These are phyloP conservation scores for Agrochola macilenta DNA, from an alignment of 2,888 invertebrate genomes.

Conservation along the genomic window DNA sequence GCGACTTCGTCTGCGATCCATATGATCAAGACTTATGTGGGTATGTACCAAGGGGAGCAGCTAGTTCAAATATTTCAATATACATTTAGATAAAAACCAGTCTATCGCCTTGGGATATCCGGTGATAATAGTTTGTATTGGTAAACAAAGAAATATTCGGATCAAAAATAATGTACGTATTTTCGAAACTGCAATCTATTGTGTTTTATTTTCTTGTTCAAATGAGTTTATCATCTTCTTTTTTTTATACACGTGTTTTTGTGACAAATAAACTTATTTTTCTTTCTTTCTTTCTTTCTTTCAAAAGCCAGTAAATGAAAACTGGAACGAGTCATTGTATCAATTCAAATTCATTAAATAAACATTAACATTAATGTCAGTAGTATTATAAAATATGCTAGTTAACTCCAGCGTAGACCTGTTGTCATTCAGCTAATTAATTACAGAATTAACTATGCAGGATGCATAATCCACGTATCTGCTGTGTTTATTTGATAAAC, in stretches of 20 bases:
- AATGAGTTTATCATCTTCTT: too few species aligned
- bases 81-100: too few species aligned
- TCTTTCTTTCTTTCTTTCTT: too few species aligned
- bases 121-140: too few species aligned
- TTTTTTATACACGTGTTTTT: too few species aligned
- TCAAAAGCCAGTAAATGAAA: neutral
- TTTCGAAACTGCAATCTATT: neutral
- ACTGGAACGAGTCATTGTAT: neutral
- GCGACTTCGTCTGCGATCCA: too few species aligned
- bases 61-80: too few species aligned
- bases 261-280: too few species aligned
- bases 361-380: conserved; percentile 23
- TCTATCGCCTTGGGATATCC: too few species aligned
- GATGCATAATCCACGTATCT: conserved; percentile 47
- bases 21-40: too few species aligned
- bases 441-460: conserved; percentile 55
- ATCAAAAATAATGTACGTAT: neutral
- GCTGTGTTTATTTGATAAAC: conserved; percentile 51
- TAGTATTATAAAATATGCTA: conserved; percentile 22
- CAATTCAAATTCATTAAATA: neutral
- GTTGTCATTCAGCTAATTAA: conserved; percentile 51
- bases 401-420: conserved; percentile 1
- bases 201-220: too few species aligned
- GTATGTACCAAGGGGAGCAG: too few species aligned
- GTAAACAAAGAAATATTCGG: neutral